These are phyloP conservation scores for Piprites chloris DNA, from an alignment of 2,113 vertebrate genomes.

Conservation along the genomic window DNA sequence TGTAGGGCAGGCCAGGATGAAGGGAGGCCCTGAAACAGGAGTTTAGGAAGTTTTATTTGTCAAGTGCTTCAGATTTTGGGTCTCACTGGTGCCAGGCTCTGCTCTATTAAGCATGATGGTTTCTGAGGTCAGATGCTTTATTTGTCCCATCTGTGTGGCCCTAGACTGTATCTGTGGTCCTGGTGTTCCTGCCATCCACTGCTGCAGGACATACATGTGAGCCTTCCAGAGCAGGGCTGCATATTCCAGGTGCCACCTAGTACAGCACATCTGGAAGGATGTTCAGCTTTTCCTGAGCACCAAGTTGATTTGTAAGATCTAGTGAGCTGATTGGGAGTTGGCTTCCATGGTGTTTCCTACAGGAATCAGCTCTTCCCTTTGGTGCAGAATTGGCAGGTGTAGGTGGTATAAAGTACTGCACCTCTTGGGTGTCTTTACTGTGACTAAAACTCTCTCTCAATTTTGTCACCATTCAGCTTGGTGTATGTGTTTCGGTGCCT, in stretches of 20 bases:
- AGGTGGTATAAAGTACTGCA: not conserved
- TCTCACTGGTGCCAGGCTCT: not conserved
- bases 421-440: not conserved
- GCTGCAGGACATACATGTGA: not conserved
- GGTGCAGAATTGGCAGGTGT: not conserved
- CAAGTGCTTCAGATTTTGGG: not conserved
- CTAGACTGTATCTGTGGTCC: not conserved
- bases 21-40: not conserved
- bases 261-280: not conserved
- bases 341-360: not conserved
- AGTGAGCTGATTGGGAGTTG: not conserved
- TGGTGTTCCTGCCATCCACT: not conserved
- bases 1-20: not conserved
- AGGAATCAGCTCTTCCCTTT: not conserved
- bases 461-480: not conserved
- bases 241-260: not conserved
- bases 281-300: not conserved
- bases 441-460: not conserved
- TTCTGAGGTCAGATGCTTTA: not conserved
- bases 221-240: not conserved
- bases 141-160: not conserved
- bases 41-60: not conserved
- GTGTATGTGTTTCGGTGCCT: not conserved
- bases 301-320: not conserved
- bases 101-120: not conserved